Percentiles rank a stretch among this genome's conserved stretches.
These are phyloP conservation scores for Caenorhabditis imperialis DNA, from an alignment of 2,888 invertebrate species.

Conservation along the genomic window DNA sequence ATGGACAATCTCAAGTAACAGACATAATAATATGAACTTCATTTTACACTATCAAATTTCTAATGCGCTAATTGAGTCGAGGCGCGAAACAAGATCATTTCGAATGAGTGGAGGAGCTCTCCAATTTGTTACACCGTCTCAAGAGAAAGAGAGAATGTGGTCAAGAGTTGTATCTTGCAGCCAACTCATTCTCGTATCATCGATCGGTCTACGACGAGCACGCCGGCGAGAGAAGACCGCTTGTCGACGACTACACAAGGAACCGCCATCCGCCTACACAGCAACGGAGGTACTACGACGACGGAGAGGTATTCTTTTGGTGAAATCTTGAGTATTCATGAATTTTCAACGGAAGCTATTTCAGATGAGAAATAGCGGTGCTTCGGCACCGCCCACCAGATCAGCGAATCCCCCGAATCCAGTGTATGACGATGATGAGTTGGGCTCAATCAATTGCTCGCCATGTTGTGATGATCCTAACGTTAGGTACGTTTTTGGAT, in stretches of 20 bases:
- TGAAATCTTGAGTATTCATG: too few species aligned
- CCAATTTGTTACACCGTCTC: too few species aligned
- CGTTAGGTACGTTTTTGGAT: constrained; percentile 64
- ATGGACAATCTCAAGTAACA: too few species aligned
- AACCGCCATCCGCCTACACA: constrained; percentile 2
- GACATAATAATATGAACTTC: too few species aligned
- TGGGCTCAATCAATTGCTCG: constrained; percentile 70
- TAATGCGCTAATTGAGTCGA: too few species aligned
- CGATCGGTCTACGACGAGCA: constrained; percentile 48
- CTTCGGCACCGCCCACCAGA: constrained; percentile 29
- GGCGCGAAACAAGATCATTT: too few species aligned
- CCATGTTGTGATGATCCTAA: constrained; percentile 72
- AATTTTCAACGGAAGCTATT: too few species aligned
- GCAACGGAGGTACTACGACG: too few species aligned
- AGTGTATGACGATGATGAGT: constrained; percentile 53
- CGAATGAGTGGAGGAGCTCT: too few species aligned
- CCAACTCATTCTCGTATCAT: constrained; percentile 54
- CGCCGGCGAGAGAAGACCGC: constrained; percentile 45
- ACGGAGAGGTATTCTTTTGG: too few species aligned
- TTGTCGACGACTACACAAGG: constrained; percentile 22
- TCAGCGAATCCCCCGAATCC: not conserved
- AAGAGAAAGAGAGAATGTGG: constrained; percentile 12
- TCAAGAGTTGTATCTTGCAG: constrained; percentile 23
- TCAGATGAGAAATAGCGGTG: constrained; percentile 32
- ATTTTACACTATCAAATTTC: too few species aligned